Evolutionary conservation across 2,888 invertebrate species (phyloP).

Genomic region (Hartigia nigra): DNA sequence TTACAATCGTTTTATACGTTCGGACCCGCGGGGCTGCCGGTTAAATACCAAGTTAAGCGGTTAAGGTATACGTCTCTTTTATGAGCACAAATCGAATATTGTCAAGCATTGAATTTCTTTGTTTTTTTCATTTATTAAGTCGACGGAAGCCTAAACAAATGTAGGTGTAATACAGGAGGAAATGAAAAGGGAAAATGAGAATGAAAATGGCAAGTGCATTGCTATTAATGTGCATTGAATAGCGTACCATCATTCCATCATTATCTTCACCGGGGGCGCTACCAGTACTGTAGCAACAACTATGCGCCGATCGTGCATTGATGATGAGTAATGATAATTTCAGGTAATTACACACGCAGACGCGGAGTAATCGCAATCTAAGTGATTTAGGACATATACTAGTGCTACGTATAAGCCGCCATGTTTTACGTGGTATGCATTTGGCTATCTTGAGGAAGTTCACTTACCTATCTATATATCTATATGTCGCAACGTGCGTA

Average conservation of each 20-base stretch:
- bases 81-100: no score
- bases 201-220: not conserved
- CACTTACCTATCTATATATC: not conserved
- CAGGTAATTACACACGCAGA: conserved; percentile 41
- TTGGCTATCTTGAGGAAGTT: not conserved
- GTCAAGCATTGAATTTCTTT: no score
- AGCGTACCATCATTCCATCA: conserved; percentile 4
- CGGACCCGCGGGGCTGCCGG: no score
- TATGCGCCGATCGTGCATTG: conserved; percentile 33
- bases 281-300: conserved; percentile 1
- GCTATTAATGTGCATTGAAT: not conserved
- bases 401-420: conserved; percentile 15
- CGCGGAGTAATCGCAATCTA: conserved; percentile 41
- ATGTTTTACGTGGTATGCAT: not conserved
- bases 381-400: conserved; percentile 42
- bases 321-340: conserved; percentile 48
- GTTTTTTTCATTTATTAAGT: no score
- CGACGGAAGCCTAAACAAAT: not conserved
- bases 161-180: not conserved
- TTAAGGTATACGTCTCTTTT: no score
- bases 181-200: not conserved
- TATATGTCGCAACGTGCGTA: conserved; percentile 1
- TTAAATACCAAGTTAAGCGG: no score
- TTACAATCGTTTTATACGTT: no score
- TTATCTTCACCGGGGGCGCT: conserved; percentile 8